phyloP scores from a whole-genome alignment of 1,140 invertebrate species.

The Achroia grisella region DNA sequence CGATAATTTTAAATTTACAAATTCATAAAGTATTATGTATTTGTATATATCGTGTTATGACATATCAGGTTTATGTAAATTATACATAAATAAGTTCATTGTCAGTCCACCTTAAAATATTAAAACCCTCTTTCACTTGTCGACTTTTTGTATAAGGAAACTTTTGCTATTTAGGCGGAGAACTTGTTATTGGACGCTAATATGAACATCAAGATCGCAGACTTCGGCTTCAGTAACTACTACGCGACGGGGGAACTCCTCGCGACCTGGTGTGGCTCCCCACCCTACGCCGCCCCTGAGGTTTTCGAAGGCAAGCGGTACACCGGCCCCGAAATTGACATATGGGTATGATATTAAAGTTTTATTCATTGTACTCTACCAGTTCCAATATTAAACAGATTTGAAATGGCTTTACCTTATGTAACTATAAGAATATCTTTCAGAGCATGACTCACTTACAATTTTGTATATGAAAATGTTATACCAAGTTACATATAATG shows the following conservation, averaged over 20 bases:
- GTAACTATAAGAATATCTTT: conserved; percentile 1
- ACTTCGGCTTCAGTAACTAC: conserved; percentile 97
- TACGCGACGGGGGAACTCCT: conserved; percentile 87
- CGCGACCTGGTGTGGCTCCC: conserved; percentile 97
- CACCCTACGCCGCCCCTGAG: conserved; percentile 98
- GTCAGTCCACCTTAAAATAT: too few species aligned
- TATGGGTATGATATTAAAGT: conserved; percentile 84
- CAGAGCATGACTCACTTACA: not conserved
- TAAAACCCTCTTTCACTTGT: not conserved
- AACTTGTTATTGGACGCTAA: conserved; percentile 95
- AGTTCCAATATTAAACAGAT: not conserved
- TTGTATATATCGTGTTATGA: too few species aligned
- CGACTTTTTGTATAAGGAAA: conserved; percentile 7
- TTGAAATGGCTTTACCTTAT: not conserved
- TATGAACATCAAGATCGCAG: conserved; percentile 97
- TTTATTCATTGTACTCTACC: not conserved
- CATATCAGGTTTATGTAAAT: too few species aligned
- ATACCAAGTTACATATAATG: too few species aligned
- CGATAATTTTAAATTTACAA: too few species aligned
- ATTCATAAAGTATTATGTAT: too few species aligned
- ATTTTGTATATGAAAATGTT: too few species aligned
- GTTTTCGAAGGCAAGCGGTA: conserved; percentile 98
- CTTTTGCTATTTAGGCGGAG: conserved; percentile 82
- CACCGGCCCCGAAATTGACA: conserved; percentile 96
- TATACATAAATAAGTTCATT: too few species aligned